Evolutionary conservation across 2,888 invertebrate genomes (phyloP).

Genomic region (Erebia ligea): DNA sequence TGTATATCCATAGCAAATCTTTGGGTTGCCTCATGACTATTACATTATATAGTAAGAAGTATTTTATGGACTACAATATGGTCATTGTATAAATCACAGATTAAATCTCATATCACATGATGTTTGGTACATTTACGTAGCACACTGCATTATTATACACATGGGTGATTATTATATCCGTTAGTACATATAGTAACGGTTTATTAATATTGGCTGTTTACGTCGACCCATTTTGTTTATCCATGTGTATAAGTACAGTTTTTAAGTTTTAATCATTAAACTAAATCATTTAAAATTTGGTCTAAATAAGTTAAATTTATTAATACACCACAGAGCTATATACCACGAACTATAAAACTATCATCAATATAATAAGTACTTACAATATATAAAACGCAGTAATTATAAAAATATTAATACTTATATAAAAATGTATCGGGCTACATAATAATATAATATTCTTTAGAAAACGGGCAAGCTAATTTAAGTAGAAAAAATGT

Average conservation of each 20-base stretch:
- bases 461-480: conserved; percentile 18
- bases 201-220: too few species aligned
- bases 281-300: not conserved
- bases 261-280: not conserved
- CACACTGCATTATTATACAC: conserved; percentile 16
- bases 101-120: conserved; percentile 54
- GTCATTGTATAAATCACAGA: conserved; percentile 60
- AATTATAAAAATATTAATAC: conserved; percentile 22
- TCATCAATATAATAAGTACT: not conserved
- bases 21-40: not conserved
- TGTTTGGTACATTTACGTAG: conserved; percentile 28
- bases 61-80: conserved; percentile 29
- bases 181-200: too few species aligned
- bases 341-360: not conserved
- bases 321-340: conserved; percentile 1
- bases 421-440: conserved; percentile 1
- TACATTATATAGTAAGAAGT: conserved; percentile 8
- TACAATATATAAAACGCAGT: conserved; percentile 15
- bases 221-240: too few species aligned
- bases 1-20: conserved; percentile 6
- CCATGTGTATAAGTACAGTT: conserved; percentile 6
- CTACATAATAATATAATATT: not conserved
- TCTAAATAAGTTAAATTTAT: conserved; percentile 4
- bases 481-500: conserved; percentile 2
- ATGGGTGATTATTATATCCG: conserved; percentile 6